Evolutionary conservation across 1,140 invertebrate species (phyloP).

Genomic region (Cyphomyrmex costatus): DNA sequence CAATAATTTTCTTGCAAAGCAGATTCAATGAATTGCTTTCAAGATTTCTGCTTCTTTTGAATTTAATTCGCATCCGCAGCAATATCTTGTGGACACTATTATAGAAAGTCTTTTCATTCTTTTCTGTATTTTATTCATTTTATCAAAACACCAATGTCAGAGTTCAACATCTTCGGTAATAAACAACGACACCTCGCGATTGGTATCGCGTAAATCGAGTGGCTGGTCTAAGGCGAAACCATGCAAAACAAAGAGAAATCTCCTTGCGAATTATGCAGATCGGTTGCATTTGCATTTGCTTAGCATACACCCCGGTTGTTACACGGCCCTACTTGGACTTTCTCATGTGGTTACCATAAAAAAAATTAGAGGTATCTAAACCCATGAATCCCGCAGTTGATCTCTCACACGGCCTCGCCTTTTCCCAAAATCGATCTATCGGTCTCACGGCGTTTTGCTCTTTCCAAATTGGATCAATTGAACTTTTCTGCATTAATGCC

Average conservation of each 20-base stretch:
- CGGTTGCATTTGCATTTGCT: constrained; percentile 77
- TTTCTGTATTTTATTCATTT: not conserved
- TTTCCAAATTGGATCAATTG: constrained; percentile 14
- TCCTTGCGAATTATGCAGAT: constrained; percentile 78
- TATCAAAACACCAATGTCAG: not conserved
- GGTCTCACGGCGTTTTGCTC: constrained; percentile 50
- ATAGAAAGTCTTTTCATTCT: not conserved
- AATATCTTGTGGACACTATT: not conserved
- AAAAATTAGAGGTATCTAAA: constrained; percentile 72
- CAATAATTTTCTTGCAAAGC: not conserved
- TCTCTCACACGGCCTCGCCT: constrained; percentile 68
- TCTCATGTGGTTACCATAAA: constrained; percentile 77
- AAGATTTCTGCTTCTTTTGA: not conserved
- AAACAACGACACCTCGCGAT: constrained; percentile 42
- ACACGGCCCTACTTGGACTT: constrained; percentile 69
- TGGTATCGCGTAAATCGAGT: constrained; percentile 65
- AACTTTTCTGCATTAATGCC: constrained; percentile 41
- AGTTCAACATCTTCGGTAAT: constrained; percentile 16
- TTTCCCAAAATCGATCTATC: constrained; percentile 61
- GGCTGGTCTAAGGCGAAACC: constrained; percentile 64
- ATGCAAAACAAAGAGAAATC: constrained; percentile 78
- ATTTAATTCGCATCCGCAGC: not conserved
- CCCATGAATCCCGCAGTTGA: constrained; percentile 59
- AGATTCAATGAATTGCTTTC: not conserved
- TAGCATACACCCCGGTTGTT: constrained; percentile 73